These are phyloP conservation scores for Copidosoma floridanum DNA, from an alignment of 1,140 invertebrate species.

Conservation along the genomic window DNA sequence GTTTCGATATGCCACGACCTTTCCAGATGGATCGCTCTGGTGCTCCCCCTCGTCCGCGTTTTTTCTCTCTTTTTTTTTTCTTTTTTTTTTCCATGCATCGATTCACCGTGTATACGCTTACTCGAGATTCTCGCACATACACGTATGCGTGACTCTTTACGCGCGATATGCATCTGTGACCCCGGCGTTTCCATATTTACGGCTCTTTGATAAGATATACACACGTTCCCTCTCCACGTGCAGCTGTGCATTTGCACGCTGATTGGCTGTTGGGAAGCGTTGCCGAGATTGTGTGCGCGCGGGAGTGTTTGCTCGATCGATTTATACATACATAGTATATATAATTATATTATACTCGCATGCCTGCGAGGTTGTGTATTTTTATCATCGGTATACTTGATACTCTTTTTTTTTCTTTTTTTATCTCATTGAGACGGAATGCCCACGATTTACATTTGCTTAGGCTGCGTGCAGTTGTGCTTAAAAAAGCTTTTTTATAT, in stretches of 20 bases:
- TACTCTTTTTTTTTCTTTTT: too few relatives aligned
- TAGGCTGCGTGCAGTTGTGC: too few relatives aligned
- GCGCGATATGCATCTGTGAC: conserved; percentile 6
- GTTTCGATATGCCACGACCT: conserved; percentile 36
- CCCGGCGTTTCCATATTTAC: conserved; percentile 30
- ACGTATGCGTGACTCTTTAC: conserved; percentile 22
- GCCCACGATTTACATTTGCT: too few relatives aligned
- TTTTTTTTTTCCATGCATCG: too few relatives aligned
- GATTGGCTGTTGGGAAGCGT: neutral
- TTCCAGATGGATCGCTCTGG: conserved; percentile 34
- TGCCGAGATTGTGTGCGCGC: neutral
- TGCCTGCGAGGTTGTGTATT: too few relatives aligned
- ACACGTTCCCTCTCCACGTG: too few relatives aligned
- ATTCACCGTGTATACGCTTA: conserved; percentile 34
- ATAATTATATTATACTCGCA: neutral
- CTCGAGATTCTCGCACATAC: conserved; percentile 26
- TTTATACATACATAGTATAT: neutral
- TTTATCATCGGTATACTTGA: too few relatives aligned
- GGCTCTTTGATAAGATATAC: conserved; percentile 23
- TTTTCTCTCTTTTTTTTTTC: too few relatives aligned
- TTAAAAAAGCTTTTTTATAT: too few relatives aligned
- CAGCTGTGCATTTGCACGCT: neutral
- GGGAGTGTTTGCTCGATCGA: neutral
- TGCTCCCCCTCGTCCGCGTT: too few relatives aligned
- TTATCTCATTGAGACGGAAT: too few relatives aligned